Evolutionary conservation across 1,140 invertebrate genomes (phyloP), one percentile per base, ranked within the genome.

Genomic region (Trichonephila clavata): DNA sequence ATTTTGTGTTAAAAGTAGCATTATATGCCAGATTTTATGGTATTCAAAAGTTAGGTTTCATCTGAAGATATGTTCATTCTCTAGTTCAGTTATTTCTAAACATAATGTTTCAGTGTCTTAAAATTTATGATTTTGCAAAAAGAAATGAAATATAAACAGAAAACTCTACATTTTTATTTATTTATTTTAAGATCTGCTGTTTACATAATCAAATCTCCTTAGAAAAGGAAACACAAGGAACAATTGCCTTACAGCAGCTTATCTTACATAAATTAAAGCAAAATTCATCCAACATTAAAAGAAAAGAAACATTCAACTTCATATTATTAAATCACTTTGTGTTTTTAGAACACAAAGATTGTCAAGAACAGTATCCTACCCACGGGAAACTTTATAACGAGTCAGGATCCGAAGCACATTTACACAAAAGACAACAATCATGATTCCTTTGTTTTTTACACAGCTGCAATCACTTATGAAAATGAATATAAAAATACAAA

Each of bases 261-360:
- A 90, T 71, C 32, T 27, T 39, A 90, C 27, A 90, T 80, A 90
- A 90, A 81, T 90, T 90, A 81, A 90, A 32, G 57, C 4, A 90
- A 89, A 89, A 71, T 50, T 61, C 20, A 24, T 57, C 87, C 87
- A 89, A 90, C 77, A 80, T 80, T 81, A 71, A n/a, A 60, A 57
- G 57, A 91, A 91, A 84, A 63, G 18, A 65, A 65, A 61, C 14
- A 43, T 92, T 43, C 80, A 0, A 61, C 50, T 65, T 84, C 90
- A 68, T 57, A 65, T 84, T 87, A 71, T 65, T 43, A 65, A 80
- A 93, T 93, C 84, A 93, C 92, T 93, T 93, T 81, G 92, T 93
- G 92, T 77, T 71, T 61, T 18, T 2, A 63, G 59, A 88, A 93
- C 92, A 93, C 92, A 93, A 93, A 93, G 92, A 93, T 93, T 93